Evolutionary conservation across 1,140 invertebrate species (phyloP), one percentile per base, ranked within the genome.

Genomic region (Monochamus saltuarius): DNA sequence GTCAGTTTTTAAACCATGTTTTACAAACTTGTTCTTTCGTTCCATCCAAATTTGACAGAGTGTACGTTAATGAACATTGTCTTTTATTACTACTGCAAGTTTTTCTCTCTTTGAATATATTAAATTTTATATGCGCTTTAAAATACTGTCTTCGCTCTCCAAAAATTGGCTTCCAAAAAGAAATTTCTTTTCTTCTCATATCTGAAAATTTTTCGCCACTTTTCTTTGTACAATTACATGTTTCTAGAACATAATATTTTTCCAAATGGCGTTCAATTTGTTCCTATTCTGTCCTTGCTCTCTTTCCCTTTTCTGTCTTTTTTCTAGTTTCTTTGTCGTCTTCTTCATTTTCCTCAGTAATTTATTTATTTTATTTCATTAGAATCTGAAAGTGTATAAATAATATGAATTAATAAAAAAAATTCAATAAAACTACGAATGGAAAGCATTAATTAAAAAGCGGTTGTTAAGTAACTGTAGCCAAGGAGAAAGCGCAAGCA

Each of bases 101-200:
- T 36, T 36, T 51, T 51, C 49, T 51, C 9, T 29, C 1, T 34
- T 51, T 51, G n/a, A 51, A 6, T n/a, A 19, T 51, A 13, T 51
- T 36, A 13, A 29, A 29, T 51, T 51, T 51, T 17, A 51, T 17
- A 36, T 51, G 49, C 9, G 19, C 49, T 6, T 51, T 51, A 10
- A 51, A 36, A 51, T 51, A 51, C 35, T 4, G 49, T 36, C n/a
- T 34, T 34, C 49, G 22, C 16, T 51, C 49, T 36, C 34, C 49
- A 51, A 34, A 51, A 36, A 2, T 51, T 11, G 9, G 17, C 16
- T 51, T 51, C 22, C 49, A 51, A 51, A 51, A 51, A n/a, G 10
- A 36, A 36, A n/a, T 36, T 51, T 51, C 16, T 2, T 29, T n/a
- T 35, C 35, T 29, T 51, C 19, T 10, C 34, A 34, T 35, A 13